Evolutionary conservation across 2,797 vertebrate species (phyloP).

Genomic region (Eupleurogrammus muticus): DNA sequence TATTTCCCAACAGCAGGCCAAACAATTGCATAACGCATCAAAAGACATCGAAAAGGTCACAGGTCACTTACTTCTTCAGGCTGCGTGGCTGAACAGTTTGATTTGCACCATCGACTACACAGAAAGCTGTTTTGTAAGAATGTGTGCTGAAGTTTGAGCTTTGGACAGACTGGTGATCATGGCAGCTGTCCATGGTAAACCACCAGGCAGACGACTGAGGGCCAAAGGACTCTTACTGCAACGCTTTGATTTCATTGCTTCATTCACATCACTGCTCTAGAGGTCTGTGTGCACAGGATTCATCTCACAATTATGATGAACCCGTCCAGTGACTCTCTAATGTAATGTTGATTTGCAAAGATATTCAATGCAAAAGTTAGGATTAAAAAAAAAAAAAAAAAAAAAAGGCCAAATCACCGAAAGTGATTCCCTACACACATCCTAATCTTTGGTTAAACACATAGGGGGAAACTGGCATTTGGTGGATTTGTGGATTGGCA

Average conservation of each 20-base stretch:
- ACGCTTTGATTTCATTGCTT: conserved; percentile 12
- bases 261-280: conserved; percentile 3
- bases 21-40: not conserved
- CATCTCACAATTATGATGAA: no score
- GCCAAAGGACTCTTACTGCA: conserved; percentile 60
- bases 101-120: conserved; percentile 12
- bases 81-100: conserved; percentile 4
- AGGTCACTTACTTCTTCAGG: conserved; percentile 45
- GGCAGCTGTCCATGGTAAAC: conserved; percentile 74
- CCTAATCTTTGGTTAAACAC: no score
- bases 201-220: conserved; percentile 43
- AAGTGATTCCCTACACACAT: no score
- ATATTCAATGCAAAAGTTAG: no score
- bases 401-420: no score
- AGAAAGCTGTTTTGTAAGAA: conserved; percentile 31
- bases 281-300: no score
- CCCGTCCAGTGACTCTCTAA: no score
- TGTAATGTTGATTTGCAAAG: no score
- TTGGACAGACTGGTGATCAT: conserved; percentile 69
- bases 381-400: no score
- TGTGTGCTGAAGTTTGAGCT: conserved; percentile 64
- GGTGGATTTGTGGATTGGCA: no score
- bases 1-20: not conserved
- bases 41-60: not conserved
- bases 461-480: no score